A percentile compares a stretch with the other conserved stretches of the same genome.
Conservation (phyloP, 2,113 vertebrate species). For the Raja brachyura region DNA sequence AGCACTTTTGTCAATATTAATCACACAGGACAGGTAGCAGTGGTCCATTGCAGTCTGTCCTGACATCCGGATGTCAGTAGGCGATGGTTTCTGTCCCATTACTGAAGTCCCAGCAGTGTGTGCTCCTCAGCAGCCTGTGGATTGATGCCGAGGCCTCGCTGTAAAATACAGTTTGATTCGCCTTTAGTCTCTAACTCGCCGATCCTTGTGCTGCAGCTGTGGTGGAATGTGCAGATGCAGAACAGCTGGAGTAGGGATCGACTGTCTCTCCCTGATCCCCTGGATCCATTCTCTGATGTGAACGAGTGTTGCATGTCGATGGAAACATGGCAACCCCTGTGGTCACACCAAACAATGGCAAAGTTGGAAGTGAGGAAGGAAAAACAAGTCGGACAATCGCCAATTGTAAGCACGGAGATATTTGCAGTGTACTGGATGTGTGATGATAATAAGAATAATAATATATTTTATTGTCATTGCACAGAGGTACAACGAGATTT, state of each 20-base stretch:
- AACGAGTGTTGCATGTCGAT: not conserved
- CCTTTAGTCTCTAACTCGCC: not conserved
- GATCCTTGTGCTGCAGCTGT: slow-evolving; percentile 45
- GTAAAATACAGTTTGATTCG: not conserved
- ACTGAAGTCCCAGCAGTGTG: not conserved
- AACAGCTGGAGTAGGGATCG: slow-evolving; percentile 42
- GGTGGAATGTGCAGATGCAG: slow-evolving; percentile 58
- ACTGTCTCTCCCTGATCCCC: not conserved
- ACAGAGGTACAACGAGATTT: no score
- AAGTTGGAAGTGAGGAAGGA: not conserved
- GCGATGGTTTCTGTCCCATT: not conserved
- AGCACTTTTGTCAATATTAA: no score
- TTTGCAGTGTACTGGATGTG: no score
- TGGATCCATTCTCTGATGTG: not conserved
- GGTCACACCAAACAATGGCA: not conserved
- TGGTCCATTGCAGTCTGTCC: not conserved
- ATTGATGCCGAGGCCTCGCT: not conserved
- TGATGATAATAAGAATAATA: no score
- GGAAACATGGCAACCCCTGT: not conserved
- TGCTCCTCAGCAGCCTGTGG: not conserved
- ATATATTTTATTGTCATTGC: no score
- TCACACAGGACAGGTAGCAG: not conserved
- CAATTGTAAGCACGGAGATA: not conserved
- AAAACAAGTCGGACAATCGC: not conserved
- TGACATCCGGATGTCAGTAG: not conserved